Evolutionary conservation across 1,140 invertebrate species (phyloP).

Genomic region (Bradysia coprophila): DNA sequence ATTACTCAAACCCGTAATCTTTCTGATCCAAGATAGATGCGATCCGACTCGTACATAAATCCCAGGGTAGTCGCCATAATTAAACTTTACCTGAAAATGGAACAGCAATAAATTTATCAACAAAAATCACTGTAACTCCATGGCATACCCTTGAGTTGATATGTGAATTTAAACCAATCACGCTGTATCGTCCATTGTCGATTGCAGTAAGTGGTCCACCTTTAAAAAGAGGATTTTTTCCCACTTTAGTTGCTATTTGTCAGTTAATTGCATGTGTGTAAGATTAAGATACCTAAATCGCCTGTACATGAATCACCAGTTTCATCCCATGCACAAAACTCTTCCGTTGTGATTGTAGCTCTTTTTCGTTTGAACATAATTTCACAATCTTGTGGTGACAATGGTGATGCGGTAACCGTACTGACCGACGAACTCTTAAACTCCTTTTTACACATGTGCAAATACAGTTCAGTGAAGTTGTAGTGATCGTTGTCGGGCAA

Average conservation of each 20-base stretch:
- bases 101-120: background rate
- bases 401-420: background rate
- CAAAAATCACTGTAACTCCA: too few species aligned
- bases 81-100: background rate
- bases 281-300: too few species aligned
- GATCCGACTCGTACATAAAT: background rate
- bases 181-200: background rate
- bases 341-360: background rate
- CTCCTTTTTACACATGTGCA: conserved; percentile 1
- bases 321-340: conserved; percentile 1
- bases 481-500: conserved; percentile 1
- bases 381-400: conserved; percentile 1
- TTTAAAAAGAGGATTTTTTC: too few species aligned
- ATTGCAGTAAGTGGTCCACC: background rate
- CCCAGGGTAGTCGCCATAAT: background rate
- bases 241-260: too few species aligned
- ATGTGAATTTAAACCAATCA: conserved; percentile 1
- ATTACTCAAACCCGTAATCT: too few species aligned
- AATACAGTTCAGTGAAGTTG: background rate
- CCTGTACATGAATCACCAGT: background rate
- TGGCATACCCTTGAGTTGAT: background rate
- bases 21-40: background rate
- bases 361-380: background rate
- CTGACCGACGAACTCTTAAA: background rate
- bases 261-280: too few species aligned